Evolutionary conservation across 1,140 invertebrate genomes (phyloP).

Genomic region (Aphelenchoides fujianensis): DNA sequence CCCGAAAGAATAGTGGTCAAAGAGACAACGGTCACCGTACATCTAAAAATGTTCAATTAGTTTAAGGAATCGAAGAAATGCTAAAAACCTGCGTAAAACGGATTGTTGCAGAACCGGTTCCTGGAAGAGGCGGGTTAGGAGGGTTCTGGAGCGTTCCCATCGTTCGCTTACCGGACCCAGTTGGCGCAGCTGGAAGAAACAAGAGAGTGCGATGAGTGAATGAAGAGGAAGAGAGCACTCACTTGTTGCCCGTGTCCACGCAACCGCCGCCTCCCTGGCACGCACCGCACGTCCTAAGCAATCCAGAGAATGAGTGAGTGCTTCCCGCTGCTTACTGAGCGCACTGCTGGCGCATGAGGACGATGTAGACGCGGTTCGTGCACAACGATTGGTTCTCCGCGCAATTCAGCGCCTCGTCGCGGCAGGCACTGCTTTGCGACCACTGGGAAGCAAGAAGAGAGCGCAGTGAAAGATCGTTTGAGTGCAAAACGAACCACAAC

Average conservation of each 20-base stretch:
- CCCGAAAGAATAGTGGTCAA: no score
- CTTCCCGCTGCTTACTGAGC: no score
- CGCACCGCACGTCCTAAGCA: neutral
- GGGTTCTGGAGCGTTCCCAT: no score
- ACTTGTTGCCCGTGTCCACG: neutral
- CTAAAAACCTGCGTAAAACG: neutral
- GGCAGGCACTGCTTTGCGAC: neutral
- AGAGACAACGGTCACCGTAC: no score
- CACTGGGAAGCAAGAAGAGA: neutral
- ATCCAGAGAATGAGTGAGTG: no score
- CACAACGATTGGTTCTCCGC: neutral
- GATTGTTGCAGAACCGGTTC: neutral
- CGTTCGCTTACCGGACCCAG: no score
- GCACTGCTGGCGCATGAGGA: neutral
- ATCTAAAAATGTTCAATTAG: no score
- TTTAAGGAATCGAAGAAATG: no score
- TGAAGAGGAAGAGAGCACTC: no score
- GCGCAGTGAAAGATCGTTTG: neutral
- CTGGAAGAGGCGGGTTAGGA: neutral
- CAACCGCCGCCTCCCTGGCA: neutral
- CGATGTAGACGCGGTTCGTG: conserved; percentile 6
- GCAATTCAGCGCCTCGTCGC: neutral
- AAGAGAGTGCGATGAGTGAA: neutral
- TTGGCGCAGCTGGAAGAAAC: no score
- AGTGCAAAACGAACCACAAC: neutral